Evolutionary conservation across 1,140 invertebrate species (phyloP), one percentile per base, ranked within the genome.

Genomic region (Hyposmocoma kahamanoa): DNA sequence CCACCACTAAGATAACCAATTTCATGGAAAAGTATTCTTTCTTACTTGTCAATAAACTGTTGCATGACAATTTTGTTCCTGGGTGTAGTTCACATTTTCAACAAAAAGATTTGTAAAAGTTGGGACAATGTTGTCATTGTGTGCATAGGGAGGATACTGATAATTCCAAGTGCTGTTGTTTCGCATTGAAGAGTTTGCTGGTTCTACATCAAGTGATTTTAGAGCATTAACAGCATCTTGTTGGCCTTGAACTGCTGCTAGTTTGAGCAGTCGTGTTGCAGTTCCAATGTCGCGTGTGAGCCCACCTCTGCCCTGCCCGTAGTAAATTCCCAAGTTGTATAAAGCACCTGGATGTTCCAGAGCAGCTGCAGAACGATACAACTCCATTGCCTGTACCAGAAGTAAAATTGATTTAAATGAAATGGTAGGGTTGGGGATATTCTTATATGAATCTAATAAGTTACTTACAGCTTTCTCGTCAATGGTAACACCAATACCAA

Each of bases 301-400:
- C 0, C 88, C 90, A 20, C 90, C 90, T 53, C 83, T 79, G 1
- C 90, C 90, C 69, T 91, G 90, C 6, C 88, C 90, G 71, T 91
- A 83, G 57, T 89, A 92, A 32, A 92, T 86, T 8, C 88, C 90
- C 22, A 91, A 74, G 57, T 92, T 92, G 67, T 91, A 92, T 47
- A 89, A 83, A 0, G 90, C 90, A 54, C 86, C 87, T 2, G 89
- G 77, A 66, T 92, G 90, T 20, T 89, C 87, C 39, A 76, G 61
- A 13, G 87, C 67, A n/a, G 90, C 88, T 20, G 90, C 90, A 45
- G 79, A 75, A 46, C 79, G 72, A 59, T 91, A 92, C 53, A 88
- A 77, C 50, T 90, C 85, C 65, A 88, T 89, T 42, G 91, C 91
- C 90, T 91, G 48, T 22, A 74, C 69, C 21, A 59, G 61, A 57